These are phyloP conservation scores for Arge pagana DNA, from an alignment of 2,888 invertebrate genomes.

Conservation along the genomic window DNA sequence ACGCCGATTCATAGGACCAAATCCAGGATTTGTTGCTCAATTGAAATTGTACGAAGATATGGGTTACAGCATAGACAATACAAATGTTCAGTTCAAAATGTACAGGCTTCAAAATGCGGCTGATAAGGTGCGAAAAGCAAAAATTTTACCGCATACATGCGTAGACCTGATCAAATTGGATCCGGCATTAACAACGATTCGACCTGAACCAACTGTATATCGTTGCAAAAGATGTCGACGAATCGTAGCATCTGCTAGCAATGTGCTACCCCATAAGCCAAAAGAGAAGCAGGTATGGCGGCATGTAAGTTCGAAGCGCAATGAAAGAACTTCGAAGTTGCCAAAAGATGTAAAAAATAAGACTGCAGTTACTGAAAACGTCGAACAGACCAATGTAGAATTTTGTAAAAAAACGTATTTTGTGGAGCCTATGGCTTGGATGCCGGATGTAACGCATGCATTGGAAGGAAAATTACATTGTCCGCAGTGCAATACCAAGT, in stretches of 20 bases:
- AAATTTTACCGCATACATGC: conserved; percentile 80
- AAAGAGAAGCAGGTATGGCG: conserved; percentile 62
- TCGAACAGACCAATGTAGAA: conserved; percentile 43
- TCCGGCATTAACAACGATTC: conserved; percentile 74
- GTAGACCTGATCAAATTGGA: conserved; percentile 79
- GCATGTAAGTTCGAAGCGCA: conserved; percentile 53
- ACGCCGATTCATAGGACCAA: conserved; percentile 76
- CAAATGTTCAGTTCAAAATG: conserved; percentile 73
- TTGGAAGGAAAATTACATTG: conserved; percentile 84
- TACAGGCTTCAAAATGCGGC: conserved; percentile 80
- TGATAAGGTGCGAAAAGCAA: conserved; percentile 79
- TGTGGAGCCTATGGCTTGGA: conserved; percentile 90
- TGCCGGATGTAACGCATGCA: conserved; percentile 72
- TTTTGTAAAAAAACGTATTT: conserved; percentile 79
- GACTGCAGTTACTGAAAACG: conserved; percentile 30
- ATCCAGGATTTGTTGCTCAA: conserved; percentile 80
- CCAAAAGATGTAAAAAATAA: conserved; percentile 33
- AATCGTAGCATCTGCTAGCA: conserved; percentile 79
- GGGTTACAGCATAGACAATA: conserved; percentile 73
- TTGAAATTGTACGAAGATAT: conserved; percentile 79
- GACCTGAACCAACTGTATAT: conserved; percentile 83
- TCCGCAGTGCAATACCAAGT: conserved; percentile 81
- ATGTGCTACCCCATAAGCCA: conserved; percentile 74
- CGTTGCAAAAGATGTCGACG: conserved; percentile 82
- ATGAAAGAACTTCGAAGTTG: conserved; percentile 37